Evolutionary conservation across 1,140 invertebrate genomes (phyloP).

Genomic region (Ericerus pela): DNA sequence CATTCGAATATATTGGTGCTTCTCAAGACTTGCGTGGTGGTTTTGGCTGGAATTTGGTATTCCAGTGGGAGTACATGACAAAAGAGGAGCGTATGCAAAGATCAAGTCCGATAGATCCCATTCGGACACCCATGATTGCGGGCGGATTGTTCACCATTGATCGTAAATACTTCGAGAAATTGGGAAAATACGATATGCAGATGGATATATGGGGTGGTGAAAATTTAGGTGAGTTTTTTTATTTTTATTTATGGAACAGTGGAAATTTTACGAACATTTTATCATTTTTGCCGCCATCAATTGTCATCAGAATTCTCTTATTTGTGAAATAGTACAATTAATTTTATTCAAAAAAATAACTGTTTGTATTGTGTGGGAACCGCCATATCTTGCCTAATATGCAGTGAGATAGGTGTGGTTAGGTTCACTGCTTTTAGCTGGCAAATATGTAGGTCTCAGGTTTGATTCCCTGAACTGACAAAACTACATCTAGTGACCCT

Average conservation of each 20-base stretch:
- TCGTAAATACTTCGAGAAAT: slow-evolving; percentile 76
- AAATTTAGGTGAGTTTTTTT: slow-evolving; percentile 45
- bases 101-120: slow-evolving; percentile 13
- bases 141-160: slow-evolving; percentile 89
- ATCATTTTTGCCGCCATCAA: too few species aligned
- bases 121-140: slow-evolving; percentile 78
- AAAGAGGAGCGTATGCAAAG: slow-evolving; percentile 26
- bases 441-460: too few species aligned
- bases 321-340: too few species aligned
- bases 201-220: slow-evolving; percentile 95
- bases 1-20: slow-evolving; percentile 90
- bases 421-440: too few species aligned
- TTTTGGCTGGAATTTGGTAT: slow-evolving; percentile 95
- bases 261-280: too few species aligned
- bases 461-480: too few species aligned
- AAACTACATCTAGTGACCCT: too few species aligned
- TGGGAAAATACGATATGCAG: slow-evolving; percentile 92
- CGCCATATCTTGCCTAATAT: too few species aligned
- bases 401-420: too few species aligned
- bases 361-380: too few species aligned
- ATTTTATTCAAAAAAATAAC: too few species aligned
- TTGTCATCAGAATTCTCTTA: too few species aligned
- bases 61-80: slow-evolving; percentile 83
- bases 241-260: background rate
- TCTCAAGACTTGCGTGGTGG: slow-evolving; percentile 80